phyloP scores from a whole-genome alignment of 2,888 invertebrate genomes.

The Dicyrtoma fusca region DNA sequence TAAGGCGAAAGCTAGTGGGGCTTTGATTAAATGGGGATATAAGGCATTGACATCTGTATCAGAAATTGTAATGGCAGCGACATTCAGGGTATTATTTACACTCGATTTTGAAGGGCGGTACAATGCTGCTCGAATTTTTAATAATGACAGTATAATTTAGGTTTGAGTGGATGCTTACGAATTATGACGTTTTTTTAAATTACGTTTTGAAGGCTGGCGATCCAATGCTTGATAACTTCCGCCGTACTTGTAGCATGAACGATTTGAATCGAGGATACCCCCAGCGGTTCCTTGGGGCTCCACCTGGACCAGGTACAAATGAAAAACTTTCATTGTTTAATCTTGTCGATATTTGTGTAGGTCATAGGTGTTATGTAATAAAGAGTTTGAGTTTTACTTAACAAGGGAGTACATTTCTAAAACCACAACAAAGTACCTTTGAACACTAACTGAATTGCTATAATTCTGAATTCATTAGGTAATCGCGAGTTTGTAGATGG shows the following conservation, averaged over 20 bases:
- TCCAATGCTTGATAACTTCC: conserved; percentile 19
- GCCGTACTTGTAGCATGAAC: conserved; percentile 29
- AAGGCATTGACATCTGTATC: conserved; percentile 46
- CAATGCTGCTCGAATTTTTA: no score
- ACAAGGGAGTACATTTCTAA: no score
- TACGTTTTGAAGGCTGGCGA: conserved; percentile 20
- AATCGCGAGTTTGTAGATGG: conserved; percentile 4
- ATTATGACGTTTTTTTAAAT: no score
- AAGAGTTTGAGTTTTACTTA: no score
- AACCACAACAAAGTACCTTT: no score
- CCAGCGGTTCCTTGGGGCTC: not conserved
- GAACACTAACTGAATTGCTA: no score
- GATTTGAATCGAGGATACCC: conserved; percentile 22
- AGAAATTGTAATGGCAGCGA: conserved; percentile 43
- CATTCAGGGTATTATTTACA: conserved; percentile 41
- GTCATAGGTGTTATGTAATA: no score
- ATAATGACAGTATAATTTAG: no score
- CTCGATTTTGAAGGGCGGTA: no score
- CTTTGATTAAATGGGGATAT: conserved; percentile 52
- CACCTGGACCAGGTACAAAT: not conserved
- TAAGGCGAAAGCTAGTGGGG: conserved; percentile 48
- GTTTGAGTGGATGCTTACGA: no score
- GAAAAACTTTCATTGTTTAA: not conserved
- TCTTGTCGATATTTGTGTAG: not conserved
- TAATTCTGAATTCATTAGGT: no score